Evolutionary conservation across 1,140 invertebrate genomes (phyloP), one percentile per base, ranked within the genome.

Genomic region (Habropoda laboriosa): DNA sequence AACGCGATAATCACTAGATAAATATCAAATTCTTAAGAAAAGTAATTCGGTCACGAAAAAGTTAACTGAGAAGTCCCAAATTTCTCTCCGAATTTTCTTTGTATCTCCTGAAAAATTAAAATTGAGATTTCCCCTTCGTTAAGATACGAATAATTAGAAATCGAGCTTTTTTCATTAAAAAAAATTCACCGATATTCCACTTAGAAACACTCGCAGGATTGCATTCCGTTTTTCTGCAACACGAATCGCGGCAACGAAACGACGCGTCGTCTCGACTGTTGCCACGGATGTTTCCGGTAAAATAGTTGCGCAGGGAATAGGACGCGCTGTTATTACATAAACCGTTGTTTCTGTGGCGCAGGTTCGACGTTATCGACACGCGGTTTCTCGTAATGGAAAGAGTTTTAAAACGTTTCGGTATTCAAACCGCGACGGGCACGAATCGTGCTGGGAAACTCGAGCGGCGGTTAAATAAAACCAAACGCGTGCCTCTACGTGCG

Each of bases 401-500:
- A 7, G 32, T 57, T 63, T 79, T 55, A 68, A 79, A 70, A 64
- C 53, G 64, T 55, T 79, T 51, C 67, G 80, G 67, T 82, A 82
- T 83, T 83, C 68, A 79, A 84, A 82, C 64, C 67, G 55, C 72
- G 66, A 42, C 42, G 45, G 6, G 40, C 27, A 7, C 30, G 12
- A 47, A 61, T 74, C 63, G 47, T 79, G 67, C 53, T 71, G 51
- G 32, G 74, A 78, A 83, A 83, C 68, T 73, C 66, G 67, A 82
- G 60, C 58, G 40, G 40, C 45, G 27, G 55, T 64, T 58, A 53
- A 71, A 67, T 47, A 51, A n/a, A 57, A 53, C 49, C 30, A 32
- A 71, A 63, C 47, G 51, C n/a, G 47, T 32, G 30, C 60, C 42
- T 72, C 73, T 72, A 64, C 24, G 30, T 42, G 71, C 40, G 53